Evolutionary conservation across 2,113 vertebrate species (phyloP).

Genomic region (Brachypodius melanocephalos): DNA sequence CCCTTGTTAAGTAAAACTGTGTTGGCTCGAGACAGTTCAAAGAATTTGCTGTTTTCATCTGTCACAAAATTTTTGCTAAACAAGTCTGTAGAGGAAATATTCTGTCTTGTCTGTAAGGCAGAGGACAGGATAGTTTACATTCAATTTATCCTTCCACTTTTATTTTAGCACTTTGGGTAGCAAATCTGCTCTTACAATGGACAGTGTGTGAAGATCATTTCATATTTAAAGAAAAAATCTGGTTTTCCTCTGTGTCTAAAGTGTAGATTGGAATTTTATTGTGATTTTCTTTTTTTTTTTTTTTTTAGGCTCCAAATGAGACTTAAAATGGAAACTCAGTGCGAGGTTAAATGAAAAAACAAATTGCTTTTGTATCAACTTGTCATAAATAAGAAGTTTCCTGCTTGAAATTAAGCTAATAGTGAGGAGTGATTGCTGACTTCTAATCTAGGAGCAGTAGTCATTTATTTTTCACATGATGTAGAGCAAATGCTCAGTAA

Average conservation of each 20-base stretch:
- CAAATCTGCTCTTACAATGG: not conserved
- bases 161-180: not conserved
- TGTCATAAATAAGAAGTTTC: not conserved
- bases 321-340: not conserved
- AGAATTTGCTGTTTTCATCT: not conserved
- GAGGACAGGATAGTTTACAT: not conserved
- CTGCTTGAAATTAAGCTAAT: not conserved
- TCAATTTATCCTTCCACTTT: not conserved
- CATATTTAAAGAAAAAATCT: not conserved
- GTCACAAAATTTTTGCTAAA: not conserved
- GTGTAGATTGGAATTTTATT: not conserved
- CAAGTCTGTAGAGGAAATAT: not conserved
- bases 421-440: not conserved
- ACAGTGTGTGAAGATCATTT: not conserved
- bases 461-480: not conserved
- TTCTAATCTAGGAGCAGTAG: not conserved
- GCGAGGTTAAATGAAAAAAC: not conserved
- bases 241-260: not conserved
- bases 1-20: not conserved
- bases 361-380: not conserved
- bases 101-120: not conserved
- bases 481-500: not conserved
- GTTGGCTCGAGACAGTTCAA: not conserved
- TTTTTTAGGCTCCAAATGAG: not conserved
- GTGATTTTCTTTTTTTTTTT: not conserved